Percentiles rank a stretch among this genome's conserved stretches.
Conservation (phyloP, 2,888 invertebrate genomes). For the Drosophila acutilabella region DNA sequence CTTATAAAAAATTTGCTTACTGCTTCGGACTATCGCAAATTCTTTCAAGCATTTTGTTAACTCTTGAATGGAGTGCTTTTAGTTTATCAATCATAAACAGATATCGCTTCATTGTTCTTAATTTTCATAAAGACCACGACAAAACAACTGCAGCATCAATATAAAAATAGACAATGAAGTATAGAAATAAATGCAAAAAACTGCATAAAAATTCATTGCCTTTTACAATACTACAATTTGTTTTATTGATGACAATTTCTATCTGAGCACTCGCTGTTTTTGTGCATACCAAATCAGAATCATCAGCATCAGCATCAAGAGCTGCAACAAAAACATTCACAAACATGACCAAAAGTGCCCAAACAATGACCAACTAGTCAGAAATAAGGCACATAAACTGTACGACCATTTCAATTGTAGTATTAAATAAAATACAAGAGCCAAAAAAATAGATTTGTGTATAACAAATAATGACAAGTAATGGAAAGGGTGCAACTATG, state of each 20-base stretch:
- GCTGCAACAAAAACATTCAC: conserved; percentile 22
- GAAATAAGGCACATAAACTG: conserved; percentile 26
- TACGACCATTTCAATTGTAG: conserved; percentile 61
- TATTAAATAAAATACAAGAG: conserved; percentile 44
- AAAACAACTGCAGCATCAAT: conserved; percentile 2
- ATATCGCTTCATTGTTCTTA: conserved; percentile 31
- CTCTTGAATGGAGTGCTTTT: not conserved
- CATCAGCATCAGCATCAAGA: conserved; percentile 22
- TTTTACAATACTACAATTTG: conserved; percentile 60
- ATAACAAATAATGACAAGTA: not conserved
- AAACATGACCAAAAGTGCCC: conserved; percentile 38
- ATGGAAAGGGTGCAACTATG: not conserved
- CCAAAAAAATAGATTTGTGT: conserved; percentile 13
- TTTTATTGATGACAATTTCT: conserved; percentile 73
- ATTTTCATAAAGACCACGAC: conserved; percentile 12
- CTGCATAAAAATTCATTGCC: conserved; percentile 23
- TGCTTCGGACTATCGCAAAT: not conserved
- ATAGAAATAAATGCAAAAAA: conserved; percentile 13
- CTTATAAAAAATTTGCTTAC: not conserved
- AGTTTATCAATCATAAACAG: not conserved
- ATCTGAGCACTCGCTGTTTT: conserved; percentile 57
- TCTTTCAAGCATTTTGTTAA: not conserved
- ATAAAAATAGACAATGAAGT: conserved; percentile 9
- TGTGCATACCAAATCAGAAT: conserved; percentile 69
- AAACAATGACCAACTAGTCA: conserved; percentile 45